Base-by-base conservation (phyloP, 2,113 vertebrate genomes). In the Colinus virginianus region DNA sequence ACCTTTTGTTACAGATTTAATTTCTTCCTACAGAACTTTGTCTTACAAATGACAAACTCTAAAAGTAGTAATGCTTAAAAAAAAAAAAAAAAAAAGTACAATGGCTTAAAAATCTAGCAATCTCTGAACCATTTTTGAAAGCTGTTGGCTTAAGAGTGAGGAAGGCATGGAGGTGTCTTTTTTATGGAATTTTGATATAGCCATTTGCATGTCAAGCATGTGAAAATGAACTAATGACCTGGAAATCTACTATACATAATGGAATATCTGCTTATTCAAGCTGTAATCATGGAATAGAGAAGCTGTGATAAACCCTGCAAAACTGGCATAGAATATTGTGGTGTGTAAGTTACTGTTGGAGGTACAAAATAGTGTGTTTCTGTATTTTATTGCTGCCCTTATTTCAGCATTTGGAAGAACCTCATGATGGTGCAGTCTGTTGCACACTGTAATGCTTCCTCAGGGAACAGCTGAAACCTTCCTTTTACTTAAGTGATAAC, bases 241-340 rank as follows among this genome's bases (percentile, higher is more conserved):
- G 8, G 3, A 80, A 59, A 32, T 22, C 17, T 0, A 0, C 30
- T 68, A 19, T 48, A 9, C 45, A 9, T 70, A 69, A 8, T 18
- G 36, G 10, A 61, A 28, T 82, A 69, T 62, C 38, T 69, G 30
- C 36, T 46, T 46, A 7, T n/a, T n/a, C 72, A 38, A 66, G 13
- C 17, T 70, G 7, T 77, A 53, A 64, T 3, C 7, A 8, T 26
- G 21, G 30, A 5, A 3, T 40, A 16, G 28, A 56, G 21, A 55
- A 17, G 13, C 7, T 71, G 30, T 68, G 21, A 7, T 61, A 63
- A 90, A 56, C 32, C 7, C n/a, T 78, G 21, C 19, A 87, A 66
- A 72, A 6, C 26, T 32, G 72, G 30, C 13, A 21, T 25, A 58
- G n/a, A 3, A 14, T 14, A 38, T 51, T 76, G 30, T 40, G 13